Evolutionary conservation across 2,888 invertebrate genomes (phyloP).

Genomic region (Callyntrura guangdongensis): DNA sequence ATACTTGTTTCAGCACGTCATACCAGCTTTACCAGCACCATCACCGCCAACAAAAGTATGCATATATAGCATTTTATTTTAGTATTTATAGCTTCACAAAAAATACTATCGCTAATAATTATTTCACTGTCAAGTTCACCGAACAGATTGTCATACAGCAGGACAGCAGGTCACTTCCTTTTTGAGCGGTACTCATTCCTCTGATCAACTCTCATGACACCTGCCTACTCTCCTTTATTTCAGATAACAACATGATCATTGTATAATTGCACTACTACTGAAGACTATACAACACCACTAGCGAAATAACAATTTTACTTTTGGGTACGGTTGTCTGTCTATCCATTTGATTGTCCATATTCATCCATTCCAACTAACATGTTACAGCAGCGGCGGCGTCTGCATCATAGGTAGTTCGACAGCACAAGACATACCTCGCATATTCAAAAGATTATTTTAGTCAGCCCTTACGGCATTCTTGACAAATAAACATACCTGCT

Average conservation of each 20-base stretch:
- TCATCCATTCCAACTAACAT: neutral
- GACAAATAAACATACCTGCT: conserved; percentile 31
- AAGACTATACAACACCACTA: neutral
- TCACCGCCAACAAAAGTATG: neutral
- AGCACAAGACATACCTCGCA: neutral
- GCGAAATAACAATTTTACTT: conserved; percentile 1
- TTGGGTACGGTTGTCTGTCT: neutral
- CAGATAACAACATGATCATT: conserved; percentile 23
- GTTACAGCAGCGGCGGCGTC: too few relatives aligned
- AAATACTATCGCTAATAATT: conserved; percentile 60
- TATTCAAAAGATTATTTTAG: conserved; percentile 8
- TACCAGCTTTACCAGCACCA: neutral
- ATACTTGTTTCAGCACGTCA: neutral
- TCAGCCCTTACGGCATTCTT: neutral
- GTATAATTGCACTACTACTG: neutral
- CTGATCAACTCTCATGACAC: conserved; percentile 31
- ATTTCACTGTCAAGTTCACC: conserved; percentile 68
- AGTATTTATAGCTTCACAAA: conserved; percentile 39
- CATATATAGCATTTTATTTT: neutral
- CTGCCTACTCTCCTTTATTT: conserved; percentile 17
- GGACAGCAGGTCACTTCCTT: conserved; percentile 66
- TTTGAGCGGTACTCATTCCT: conserved; percentile 43
- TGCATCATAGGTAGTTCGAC: neutral
- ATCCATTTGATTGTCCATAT: neutral
- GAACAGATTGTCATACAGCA: neutral